Evolutionary conservation across 2,888 invertebrate species (phyloP), one percentile per base, ranked within the genome.

Genomic region (Tachystola acroxantha): DNA sequence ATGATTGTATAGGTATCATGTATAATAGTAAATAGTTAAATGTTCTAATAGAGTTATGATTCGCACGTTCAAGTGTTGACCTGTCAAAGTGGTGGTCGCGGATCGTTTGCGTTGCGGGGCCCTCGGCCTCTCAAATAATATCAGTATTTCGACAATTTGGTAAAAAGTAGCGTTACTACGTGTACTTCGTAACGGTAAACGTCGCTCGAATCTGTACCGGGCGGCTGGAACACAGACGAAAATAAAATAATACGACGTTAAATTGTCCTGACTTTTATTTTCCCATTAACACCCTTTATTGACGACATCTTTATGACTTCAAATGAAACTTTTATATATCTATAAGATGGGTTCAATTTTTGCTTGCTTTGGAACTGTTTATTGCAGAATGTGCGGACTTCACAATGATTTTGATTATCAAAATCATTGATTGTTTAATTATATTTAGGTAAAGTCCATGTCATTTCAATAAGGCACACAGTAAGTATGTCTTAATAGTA

Each of bases 171-270:
- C 76, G 78, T 82, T 77, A 70, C 55, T 62, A 76, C 82, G 79
- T 82, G 78, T 84, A 81, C 73, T 78, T 66, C 50, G 63, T 73
- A 68, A 68, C 59, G 54, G 60, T 73, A 59, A 64, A 70, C 71
- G 79, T 65, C 70, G 69, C 73, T 57, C 74, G 77, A 54, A 58
- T 64, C 53, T 82, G 74, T 79, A 78, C 64, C 70, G 78, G 65
- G 76, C 57, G 80, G 75, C 75, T 74, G 79, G 59, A 74, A 76
- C 82, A 80, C 78, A 71, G 65, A 78, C 71, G 63, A 75, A 76
- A 85, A 84, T 84, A 41, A 85, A 85, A 85, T 84, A 85, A 84
- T 85, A 85, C 81, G 77, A 85, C 84, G 85, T 85, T 85, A 74
- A 31, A 45, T 26, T 32, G 46, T 45, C 53, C 49, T 50, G 70